phyloP scores from a whole-genome alignment of 2,888 invertebrate species.

The Spodoptera littoralis region DNA sequence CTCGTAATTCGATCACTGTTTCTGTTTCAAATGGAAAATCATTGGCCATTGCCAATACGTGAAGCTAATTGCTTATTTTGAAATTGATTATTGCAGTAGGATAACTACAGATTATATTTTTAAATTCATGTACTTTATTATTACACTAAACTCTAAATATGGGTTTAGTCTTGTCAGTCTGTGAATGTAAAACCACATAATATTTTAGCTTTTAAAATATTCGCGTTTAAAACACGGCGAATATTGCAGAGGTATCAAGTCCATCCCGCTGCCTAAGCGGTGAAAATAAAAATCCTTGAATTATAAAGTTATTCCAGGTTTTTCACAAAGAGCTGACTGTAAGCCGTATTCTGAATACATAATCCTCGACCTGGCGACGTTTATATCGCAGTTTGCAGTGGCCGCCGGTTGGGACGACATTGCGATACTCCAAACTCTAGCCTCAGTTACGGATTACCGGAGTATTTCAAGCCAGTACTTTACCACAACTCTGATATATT shows the following conservation, averaged over 20 bases:
- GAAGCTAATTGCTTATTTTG: too few species aligned
- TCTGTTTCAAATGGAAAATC: too few species aligned
- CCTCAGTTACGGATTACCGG: slow-evolving; percentile 35
- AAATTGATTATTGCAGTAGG: too few species aligned
- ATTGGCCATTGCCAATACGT: too few species aligned
- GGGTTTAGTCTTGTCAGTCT: too few species aligned
- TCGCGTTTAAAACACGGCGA: neutral
- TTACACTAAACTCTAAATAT: too few species aligned
- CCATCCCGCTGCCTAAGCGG: slow-evolving; percentile 10
- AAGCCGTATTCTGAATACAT: slow-evolving; percentile 50
- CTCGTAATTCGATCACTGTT: too few species aligned
- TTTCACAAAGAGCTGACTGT: slow-evolving; percentile 42
- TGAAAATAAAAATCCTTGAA: slow-evolving; percentile 25
- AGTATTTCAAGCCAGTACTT: slow-evolving; percentile 29
- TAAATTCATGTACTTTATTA: too few species aligned
- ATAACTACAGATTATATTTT: too few species aligned
- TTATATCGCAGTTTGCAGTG: slow-evolving; percentile 53
- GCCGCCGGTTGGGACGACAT: slow-evolving; percentile 12
- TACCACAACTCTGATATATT: slow-evolving; percentile 36
- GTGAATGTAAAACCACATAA: neutral
- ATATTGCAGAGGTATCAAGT: slow-evolving; percentile 10
- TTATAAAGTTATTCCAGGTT: slow-evolving; percentile 47
- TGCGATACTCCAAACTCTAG: slow-evolving; percentile 6
- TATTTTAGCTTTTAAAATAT: neutral
- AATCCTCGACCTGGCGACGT: slow-evolving; percentile 46